Conservation (phyloP, 2,888 invertebrate genomes). For the Heliconius aoede region DNA sequence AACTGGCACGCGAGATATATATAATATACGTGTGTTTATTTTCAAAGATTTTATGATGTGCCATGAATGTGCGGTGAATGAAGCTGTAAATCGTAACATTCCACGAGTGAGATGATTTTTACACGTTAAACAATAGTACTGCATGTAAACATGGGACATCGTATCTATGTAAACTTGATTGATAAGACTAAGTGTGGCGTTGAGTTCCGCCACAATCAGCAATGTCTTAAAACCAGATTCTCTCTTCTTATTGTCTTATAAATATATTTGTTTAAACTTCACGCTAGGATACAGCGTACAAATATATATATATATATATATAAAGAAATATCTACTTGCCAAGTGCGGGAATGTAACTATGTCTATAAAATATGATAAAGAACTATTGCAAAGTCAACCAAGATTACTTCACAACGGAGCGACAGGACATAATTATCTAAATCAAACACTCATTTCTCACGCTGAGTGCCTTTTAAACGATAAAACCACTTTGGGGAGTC, state of each 20-base stretch:
- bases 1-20: conserved; percentile 10
- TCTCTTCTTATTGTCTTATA: too few species aligned
- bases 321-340: too few species aligned
- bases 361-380: not conserved
- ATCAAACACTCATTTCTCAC: conserved; percentile 65
- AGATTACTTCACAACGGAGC: conserved; percentile 3
- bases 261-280: too few species aligned
- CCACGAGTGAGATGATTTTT: not conserved
- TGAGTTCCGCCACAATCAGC: not conserved
- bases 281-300: too few species aligned
- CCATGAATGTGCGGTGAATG: conserved; percentile 25
- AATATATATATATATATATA: too few species aligned
- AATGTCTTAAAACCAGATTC: too few species aligned
- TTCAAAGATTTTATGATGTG: conserved; percentile 28
- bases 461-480: conserved; percentile 62
- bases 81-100: conserved; percentile 22
- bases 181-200: not conserved
- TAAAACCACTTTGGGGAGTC: conserved; percentile 45
- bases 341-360: too few species aligned
- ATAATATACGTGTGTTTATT: conserved; percentile 19
- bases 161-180: too few species aligned
- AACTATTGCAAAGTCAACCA: conserved; percentile 10
- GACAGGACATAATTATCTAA: conserved; percentile 51
- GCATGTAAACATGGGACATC: too few species aligned
- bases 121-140: not conserved